phyloP scores from a whole-genome alignment of 2,797 vertebrate species.

The Acrossocheilus fasciatus region DNA sequence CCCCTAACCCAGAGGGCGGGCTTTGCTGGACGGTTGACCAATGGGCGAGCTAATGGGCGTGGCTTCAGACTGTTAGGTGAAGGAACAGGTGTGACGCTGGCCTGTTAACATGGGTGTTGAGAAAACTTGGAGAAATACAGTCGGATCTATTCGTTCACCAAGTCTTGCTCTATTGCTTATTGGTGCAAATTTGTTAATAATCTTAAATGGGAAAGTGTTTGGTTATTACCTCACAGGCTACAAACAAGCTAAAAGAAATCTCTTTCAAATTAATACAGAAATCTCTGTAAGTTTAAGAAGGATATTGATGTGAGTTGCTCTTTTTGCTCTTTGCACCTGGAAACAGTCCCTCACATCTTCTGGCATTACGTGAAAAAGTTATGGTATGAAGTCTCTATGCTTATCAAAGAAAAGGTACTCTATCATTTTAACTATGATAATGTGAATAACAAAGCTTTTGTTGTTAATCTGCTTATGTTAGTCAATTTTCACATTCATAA shows the following conservation, averaged over 20 bases:
- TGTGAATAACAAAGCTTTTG: background rate
- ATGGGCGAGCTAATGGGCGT: conserved; percentile 52
- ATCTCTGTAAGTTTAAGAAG: background rate
- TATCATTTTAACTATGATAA: background rate
- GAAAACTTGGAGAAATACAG: background rate
- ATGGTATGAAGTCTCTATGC: too few species aligned
- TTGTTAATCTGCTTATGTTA: background rate
- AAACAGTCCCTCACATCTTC: background rate
- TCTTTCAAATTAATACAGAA: background rate
- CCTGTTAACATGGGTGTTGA: background rate
- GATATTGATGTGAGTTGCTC: background rate
- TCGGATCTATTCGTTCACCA: background rate
- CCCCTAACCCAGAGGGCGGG: conserved; percentile 53
- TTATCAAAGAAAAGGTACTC: too few species aligned
- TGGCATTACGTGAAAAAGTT: too few species aligned
- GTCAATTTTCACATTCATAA: background rate
- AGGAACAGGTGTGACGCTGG: conserved; percentile 66
- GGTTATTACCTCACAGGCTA: background rate
- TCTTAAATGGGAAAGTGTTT: background rate
- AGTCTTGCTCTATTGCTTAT: background rate
- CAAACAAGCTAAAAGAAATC: background rate
- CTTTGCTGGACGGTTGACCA: conserved; percentile 45
- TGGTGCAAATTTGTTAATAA: background rate
- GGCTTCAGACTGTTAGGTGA: background rate
- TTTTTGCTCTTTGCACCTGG: background rate